phyloP scores from a whole-genome alignment of 2,797 vertebrate species.

The Potorous gilbertii region DNA sequence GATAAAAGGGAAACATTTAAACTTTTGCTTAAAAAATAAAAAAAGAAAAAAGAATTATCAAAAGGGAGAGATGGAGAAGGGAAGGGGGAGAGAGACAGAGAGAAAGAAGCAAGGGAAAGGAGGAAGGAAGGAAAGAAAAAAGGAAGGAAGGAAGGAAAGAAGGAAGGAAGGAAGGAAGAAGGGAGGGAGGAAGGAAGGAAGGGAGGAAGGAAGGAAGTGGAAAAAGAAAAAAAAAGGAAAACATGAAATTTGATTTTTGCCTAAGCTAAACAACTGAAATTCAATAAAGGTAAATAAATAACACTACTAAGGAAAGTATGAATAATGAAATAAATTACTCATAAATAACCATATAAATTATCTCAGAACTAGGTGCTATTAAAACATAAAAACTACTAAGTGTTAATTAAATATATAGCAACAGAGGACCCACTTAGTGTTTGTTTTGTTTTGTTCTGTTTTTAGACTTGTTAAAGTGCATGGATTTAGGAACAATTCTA shows the following conservation, averaged over 20 bases:
- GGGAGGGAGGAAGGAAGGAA: neutral
- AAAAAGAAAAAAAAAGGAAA: neutral
- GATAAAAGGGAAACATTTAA: too few species aligned
- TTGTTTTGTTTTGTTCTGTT: neutral
- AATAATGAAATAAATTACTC: neutral
- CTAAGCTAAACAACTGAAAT: neutral
- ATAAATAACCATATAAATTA: neutral
- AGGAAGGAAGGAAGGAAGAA: neutral
- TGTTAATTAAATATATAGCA: neutral
- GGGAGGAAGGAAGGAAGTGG: neutral
- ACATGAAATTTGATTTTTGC: neutral
- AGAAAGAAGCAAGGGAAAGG: neutral
- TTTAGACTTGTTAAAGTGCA: neutral
- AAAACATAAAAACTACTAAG: neutral
- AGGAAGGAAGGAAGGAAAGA: neutral
- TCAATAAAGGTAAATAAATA: constrained; percentile 1
- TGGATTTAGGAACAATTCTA: neutral
- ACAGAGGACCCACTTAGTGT: neutral
- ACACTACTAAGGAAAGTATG: neutral
- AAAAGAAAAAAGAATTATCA: too few species aligned
- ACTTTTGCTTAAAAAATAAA: too few species aligned
- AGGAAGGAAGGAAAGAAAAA: neutral
- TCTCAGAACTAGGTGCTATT: neutral
- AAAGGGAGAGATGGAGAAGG: neutral
- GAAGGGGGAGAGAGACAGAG: too few species aligned